phyloP scores from a whole-genome alignment of 1,140 invertebrate genomes.

The Apis dorsata region DNA sequence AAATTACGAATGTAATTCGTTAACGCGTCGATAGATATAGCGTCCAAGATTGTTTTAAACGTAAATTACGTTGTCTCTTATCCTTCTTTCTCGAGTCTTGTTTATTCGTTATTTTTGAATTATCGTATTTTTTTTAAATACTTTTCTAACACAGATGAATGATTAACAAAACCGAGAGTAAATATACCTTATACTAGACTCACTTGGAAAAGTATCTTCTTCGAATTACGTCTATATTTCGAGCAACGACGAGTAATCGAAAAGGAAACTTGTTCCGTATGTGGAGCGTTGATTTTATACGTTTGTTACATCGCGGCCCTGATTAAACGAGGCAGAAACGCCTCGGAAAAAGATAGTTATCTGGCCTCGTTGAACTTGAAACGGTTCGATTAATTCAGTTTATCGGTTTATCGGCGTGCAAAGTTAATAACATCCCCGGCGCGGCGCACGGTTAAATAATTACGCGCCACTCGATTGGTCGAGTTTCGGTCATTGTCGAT shows the following conservation, averaged over 20 bases:
- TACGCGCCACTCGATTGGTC: slow-evolving; percentile 64
- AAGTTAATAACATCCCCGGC: slow-evolving; percentile 29
- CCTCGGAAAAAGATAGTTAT: background rate
- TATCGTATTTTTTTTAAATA: too few relatives aligned
- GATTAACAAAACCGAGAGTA: too few relatives aligned
- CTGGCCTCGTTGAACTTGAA: slow-evolving; percentile 25
- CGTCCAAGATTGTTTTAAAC: background rate
- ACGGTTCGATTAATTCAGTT: slow-evolving; percentile 29
- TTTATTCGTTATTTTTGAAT: background rate
- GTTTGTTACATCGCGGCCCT: too few relatives aligned
- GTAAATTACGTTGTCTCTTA: background rate
- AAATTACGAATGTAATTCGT: slow-evolving; percentile 18
- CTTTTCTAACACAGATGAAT: too few relatives aligned
- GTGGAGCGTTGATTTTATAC: too few relatives aligned
- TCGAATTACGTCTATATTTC: too few relatives aligned
- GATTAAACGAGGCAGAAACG: background rate
- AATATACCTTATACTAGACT: too few relatives aligned
- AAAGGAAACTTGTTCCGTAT: too few relatives aligned
- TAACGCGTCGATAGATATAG: background rate
- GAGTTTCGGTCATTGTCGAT: slow-evolving; percentile 59
- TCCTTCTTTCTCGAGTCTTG: too few relatives aligned
- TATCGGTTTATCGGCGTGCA: background rate
- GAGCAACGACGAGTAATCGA: too few relatives aligned
- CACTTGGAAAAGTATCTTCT: too few relatives aligned
- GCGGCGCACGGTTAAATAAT: slow-evolving; percentile 68